Base-by-base conservation (phyloP, 2,888 invertebrate species). In the Crocallis elinguaria region DNA sequence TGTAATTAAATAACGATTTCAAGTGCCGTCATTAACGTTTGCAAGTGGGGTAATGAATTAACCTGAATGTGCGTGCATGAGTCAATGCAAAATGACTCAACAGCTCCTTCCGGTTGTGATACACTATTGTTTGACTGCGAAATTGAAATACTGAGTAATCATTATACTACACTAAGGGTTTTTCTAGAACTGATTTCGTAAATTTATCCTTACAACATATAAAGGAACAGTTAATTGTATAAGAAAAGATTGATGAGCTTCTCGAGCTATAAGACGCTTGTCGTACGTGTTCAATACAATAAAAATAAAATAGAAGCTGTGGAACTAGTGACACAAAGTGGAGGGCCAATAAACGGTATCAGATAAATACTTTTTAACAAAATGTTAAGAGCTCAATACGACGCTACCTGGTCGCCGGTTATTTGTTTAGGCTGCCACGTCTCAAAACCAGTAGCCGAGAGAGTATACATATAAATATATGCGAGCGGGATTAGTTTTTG, bases 391-490 rank as follows among this genome's bases (percentile, higher is more conserved):
- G 71, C 61, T 70, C 73, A 76, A 75, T 73, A 86, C 84, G 85
- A 84, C 66, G 75, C 87, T 90, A 89, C 90, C 89, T 86, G 88
- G 75, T 88, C 87, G 85, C 83, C 87, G 85, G 83, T 82, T 91
- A 84, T 90, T 90, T 90, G 89, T 89, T 89, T 90, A 90, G 90
- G 89, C 77, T 77, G 79, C 77, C 80, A 76, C 74, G 75, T 77
- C 77, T 87, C 75, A 90, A 88, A 90, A 90, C 91, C 91, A 91
- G 91, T 90, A 91, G 91, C 90, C 67, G 77, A 64, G 74, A 75
- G 73, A 73, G 77, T 79, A 78, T 83, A 84, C 77, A 80, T 77
- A 78, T 75, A 78, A 71, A 79, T 79, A 79, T 78, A 73, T 67
- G 64, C 73, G 74, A 74, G 69, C 66, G 70, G 81, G 83, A 81